phyloP scores from a whole-genome alignment of 2,113 vertebrate genomes.

The Odobenus rosmarus region DNA sequence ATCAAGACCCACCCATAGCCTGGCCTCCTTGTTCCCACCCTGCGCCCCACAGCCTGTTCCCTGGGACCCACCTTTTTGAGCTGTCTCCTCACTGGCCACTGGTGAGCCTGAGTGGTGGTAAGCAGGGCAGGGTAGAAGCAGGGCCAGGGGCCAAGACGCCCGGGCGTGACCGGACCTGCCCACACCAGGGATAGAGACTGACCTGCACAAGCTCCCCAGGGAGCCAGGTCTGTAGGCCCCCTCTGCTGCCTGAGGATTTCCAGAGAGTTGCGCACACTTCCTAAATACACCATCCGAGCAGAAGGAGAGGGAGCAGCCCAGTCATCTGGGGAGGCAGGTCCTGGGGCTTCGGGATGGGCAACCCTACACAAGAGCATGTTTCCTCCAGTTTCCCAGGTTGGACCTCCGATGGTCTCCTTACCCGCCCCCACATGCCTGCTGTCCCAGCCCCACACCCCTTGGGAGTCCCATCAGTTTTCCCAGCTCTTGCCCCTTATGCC shows the following conservation, averaged over 20 bases:
- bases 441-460: not conserved
- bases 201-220: not conserved
- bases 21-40: not conserved
- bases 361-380: too few species aligned
- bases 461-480: not conserved
- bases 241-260: not conserved
- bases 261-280: not conserved
- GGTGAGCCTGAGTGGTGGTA: not conserved
- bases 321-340: not conserved
- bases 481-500: not conserved
- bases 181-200: not conserved
- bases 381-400: not conserved
- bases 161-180: fast-evolving
- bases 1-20: not conserved
- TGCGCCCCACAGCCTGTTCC: not conserved
- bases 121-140: not conserved
- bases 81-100: not conserved
- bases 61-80: not conserved
- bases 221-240: fast-evolving
- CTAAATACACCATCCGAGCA: fast-evolving
- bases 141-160: not conserved
- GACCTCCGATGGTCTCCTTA: not conserved
- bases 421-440: fast-evolving
- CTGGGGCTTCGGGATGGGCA: not conserved
- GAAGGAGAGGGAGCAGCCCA: not conserved